A percentile compares a stretch with the other conserved stretches of the same genome.
These are phyloP conservation scores for Porites lobata DNA, from an alignment of 92 coral and sea anemone species.

Conservation along the genomic window DNA sequence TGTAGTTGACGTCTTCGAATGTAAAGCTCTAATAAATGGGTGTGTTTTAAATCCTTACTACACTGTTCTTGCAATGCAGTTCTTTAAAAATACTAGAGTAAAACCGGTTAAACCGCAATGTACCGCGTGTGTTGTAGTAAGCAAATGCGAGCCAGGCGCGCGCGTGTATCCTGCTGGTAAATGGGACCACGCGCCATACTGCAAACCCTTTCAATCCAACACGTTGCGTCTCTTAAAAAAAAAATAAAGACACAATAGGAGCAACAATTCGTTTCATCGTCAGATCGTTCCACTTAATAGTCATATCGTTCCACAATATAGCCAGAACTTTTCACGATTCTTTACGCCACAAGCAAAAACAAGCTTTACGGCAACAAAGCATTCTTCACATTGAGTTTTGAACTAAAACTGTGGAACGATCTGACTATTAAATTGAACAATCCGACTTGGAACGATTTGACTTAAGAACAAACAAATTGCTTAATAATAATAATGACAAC, in stretches of 20 bases:
- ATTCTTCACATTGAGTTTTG: background rate
- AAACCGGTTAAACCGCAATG: constrained; percentile 7
- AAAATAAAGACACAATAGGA: background rate
- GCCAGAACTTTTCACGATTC: no score
- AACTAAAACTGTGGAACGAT: background rate
- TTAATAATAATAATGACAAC: no score
- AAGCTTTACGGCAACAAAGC: background rate
- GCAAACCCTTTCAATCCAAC: no score
- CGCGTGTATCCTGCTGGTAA: constrained; percentile 1
- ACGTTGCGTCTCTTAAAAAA: no score
- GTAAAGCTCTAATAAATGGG: background rate
- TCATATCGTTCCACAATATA: no score
- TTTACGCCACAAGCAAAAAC: constrained; percentile 1
- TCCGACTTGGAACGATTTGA: background rate
- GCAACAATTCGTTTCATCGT: background rate
- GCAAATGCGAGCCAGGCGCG: constrained; percentile 1
- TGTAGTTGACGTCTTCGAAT: background rate
- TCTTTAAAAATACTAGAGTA: background rate
- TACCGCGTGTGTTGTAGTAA: background rate
- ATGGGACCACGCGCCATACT: background rate
- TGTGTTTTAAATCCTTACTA: constrained; percentile 5
- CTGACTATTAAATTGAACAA: background rate
- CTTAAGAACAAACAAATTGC: background rate
- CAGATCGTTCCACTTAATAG: no score
- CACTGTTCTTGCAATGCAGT: constrained; percentile 3